phyloP scores from a whole-genome alignment of 2,888 invertebrate genomes.

The Mythimna pallens region DNA sequence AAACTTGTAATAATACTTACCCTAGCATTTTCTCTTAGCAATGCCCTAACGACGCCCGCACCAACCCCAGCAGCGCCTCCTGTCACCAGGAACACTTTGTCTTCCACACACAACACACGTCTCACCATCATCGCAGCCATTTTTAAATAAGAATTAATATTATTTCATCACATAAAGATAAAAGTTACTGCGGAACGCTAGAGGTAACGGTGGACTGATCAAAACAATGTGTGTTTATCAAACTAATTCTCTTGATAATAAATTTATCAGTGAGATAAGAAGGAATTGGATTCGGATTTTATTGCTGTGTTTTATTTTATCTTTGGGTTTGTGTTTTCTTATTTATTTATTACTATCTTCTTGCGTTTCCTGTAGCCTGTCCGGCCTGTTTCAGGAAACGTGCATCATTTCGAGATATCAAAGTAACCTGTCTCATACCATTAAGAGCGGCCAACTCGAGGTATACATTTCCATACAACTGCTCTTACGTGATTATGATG shows the following conservation, averaged over 20 bases:
- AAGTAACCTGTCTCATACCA: too few species aligned
- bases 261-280: constrained; percentile 68
- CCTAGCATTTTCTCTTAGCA: constrained; percentile 80
- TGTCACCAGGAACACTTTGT: constrained; percentile 84
- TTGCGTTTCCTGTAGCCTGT: too few species aligned
- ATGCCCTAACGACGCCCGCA: constrained; percentile 78
- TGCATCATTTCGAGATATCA: too few species aligned
- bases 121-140: constrained; percentile 66
- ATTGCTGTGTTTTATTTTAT: constrained; percentile 40
- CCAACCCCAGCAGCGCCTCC: constrained; percentile 86
- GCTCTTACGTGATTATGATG: too few species aligned
- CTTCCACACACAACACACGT: constrained; percentile 70
- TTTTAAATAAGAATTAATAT: constrained; percentile 10
- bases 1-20: constrained; percentile 62
- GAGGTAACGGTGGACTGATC: constrained; percentile 32
- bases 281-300: constrained; percentile 49
- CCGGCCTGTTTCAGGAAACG: too few species aligned
- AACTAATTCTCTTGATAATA: constrained; percentile 60
- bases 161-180: constrained; percentile 35
- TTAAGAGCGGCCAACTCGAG: too few species aligned
- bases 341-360: not conserved
- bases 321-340: constrained; percentile 46
- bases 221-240: constrained; percentile 57
- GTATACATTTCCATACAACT: too few species aligned
- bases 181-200: constrained; percentile 6